Base-by-base conservation (phyloP, 2,888 invertebrate species). In the Heliconius hortense region DNA sequence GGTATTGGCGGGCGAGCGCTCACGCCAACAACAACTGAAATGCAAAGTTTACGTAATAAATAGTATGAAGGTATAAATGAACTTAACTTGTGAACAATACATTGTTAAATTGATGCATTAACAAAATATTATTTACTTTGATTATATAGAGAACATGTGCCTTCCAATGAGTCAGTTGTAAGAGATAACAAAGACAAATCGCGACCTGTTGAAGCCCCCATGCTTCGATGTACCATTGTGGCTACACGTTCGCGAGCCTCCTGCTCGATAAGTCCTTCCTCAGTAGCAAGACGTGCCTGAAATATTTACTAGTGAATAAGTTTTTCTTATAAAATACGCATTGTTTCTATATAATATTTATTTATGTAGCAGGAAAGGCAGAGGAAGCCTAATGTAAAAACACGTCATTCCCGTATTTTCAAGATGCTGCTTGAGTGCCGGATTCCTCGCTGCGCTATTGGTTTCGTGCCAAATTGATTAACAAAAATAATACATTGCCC, bases 191-290 rank as follows among this genome's bases (percentile, higher is more conserved):
- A 85, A 0, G 89, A 88, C 76, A 79, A 80, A 70, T 90, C 88
- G 69, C 80, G 82, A 2, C 89, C 88, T 0, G 86, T 87, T 21
- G 88, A 85, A 7, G 82, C 81, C 1, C 84, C 85, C 81, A 84
- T 81, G 70, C 83, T 85, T 24, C 89, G 84, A 71, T 90, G 88
- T 62, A 90, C 72, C 90, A 91, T 91, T 0, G 87, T 83, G 0
- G 89, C 90, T 0, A 91, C 88, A 0, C 90, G 84, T 74, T 91
- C 91, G 0, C 89, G 85, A 0, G 91, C 90, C 26, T 89, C 87
- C 0, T 85, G 82, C 73, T 91, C 91, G 2, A 88, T 86, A 35
- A 80, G 81, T 35, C 81, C 21, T 21, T 91, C 90, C 2, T 91
- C 92, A 21, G 72, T 13, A 53, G 68, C 26, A 39, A 26, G 26